A percentile compares a stretch with the other conserved stretches of the same genome.
These are phyloP conservation scores for Sula dactylatra DNA, from an alignment of 2,113 vertebrate genomes.

Conservation along the genomic window DNA sequence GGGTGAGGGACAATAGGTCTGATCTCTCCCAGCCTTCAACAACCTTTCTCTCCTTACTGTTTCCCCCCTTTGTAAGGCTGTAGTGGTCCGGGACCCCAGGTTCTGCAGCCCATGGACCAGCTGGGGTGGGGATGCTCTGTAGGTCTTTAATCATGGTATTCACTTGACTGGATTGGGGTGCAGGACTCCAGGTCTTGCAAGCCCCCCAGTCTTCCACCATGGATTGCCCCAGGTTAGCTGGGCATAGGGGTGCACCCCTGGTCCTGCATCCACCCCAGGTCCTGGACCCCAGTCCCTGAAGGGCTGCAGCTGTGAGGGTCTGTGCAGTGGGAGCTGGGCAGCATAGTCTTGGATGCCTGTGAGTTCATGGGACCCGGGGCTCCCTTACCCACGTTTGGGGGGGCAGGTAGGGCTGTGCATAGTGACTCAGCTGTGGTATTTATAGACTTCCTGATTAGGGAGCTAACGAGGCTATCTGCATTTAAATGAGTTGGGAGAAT, in stretches of 20 bases:
- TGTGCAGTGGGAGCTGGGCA: background rate
- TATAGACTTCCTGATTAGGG: background rate
- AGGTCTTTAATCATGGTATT: background rate
- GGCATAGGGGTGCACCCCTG: background rate
- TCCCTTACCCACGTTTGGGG: background rate
- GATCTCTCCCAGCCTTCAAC: background rate
- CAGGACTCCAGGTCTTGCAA: background rate
- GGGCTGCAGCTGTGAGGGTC: background rate
- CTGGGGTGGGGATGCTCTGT: background rate
- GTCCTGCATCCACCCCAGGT: background rate
- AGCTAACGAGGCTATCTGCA: background rate
- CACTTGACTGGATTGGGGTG: background rate
- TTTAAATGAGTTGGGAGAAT: constrained; percentile 3
- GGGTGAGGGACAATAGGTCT: background rate
- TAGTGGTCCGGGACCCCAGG: background rate
- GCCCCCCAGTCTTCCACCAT: no score
- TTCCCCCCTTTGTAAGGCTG: background rate
- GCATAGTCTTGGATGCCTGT: background rate
- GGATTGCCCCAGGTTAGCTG: background rate
- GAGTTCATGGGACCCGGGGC: rapidly evolving
- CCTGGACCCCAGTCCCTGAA: background rate
- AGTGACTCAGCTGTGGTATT: background rate
- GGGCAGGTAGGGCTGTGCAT: background rate
- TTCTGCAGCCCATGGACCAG: background rate
- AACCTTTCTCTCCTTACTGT: background rate